Conservation (phyloP, 2,113 vertebrate species). For the Crotalus viridis region DNA sequence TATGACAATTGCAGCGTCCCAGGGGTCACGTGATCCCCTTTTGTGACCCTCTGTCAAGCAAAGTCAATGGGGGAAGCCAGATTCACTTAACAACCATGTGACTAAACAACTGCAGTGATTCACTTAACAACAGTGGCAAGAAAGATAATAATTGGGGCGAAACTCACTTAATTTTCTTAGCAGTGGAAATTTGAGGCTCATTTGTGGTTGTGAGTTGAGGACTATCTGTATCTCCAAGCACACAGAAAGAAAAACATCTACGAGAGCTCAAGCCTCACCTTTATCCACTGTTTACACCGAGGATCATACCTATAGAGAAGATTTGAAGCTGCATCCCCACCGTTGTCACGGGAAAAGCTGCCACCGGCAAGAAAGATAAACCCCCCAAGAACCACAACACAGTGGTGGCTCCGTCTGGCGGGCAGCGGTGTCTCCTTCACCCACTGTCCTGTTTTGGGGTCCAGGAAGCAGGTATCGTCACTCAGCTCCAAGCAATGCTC, state of each 20-base stretch:
- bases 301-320: conserved; percentile 95
- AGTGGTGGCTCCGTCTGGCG: conserved; percentile 86
- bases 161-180: background rate
- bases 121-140: background rate
- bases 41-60: too few relatives aligned
- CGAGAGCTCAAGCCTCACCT: conserved; percentile 78
- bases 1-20: too few relatives aligned
- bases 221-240: background rate
- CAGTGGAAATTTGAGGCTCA: background rate
- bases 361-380: conserved; percentile 91
- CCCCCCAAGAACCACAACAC: conserved; percentile 85
- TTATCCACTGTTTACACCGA: conserved; percentile 90
- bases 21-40: too few relatives aligned
- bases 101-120: background rate
- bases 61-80: too few relatives aligned
- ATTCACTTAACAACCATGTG: too few relatives aligned
- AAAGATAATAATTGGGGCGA: background rate
- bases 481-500: conserved; percentile 92
- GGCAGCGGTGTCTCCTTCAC: conserved; percentile 86
- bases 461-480: conserved; percentile 85
- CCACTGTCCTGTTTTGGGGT: conserved; percentile 76
- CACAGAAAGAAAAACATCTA: conserved; percentile 56
- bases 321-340: conserved; percentile 87
- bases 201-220: background rate
- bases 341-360: conserved; percentile 89